These are phyloP conservation scores for Micrastur ruficollis DNA, from an alignment of 2,797 vertebrate species.

Conservation along the genomic window DNA sequence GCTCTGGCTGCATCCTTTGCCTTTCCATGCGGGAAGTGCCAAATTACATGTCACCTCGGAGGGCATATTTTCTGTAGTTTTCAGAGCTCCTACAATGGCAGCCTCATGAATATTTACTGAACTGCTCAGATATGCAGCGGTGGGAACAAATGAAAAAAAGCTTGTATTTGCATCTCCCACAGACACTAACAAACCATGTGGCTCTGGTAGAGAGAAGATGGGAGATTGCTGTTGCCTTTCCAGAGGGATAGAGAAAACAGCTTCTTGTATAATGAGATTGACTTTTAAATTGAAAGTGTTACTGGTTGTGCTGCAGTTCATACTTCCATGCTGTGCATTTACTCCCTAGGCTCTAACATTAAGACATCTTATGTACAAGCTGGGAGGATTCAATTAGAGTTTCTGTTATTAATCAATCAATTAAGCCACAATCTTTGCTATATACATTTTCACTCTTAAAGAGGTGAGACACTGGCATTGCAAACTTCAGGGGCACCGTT, in stretches of 20 bases:
- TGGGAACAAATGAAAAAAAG: constrained; percentile 68
- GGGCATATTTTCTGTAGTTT: constrained; percentile 54
- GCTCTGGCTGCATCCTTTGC: constrained; percentile 17
- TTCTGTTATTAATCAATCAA: constrained; percentile 80
- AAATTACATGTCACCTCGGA: constrained; percentile 59
- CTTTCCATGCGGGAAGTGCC: constrained; percentile 44
- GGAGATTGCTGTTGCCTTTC: constrained; percentile 63
- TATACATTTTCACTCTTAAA: constrained; percentile 72
- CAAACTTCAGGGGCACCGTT: not conserved
- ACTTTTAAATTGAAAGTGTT: constrained; percentile 75
- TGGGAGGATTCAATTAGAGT: constrained; percentile 76
- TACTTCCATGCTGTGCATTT: constrained; percentile 68
- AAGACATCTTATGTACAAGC: constrained; percentile 73
- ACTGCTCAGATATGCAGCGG: constrained; percentile 63
- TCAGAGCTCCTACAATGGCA: constrained; percentile 64
- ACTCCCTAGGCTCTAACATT: constrained; percentile 77
- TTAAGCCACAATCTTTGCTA: constrained; percentile 69
- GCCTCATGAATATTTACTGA: constrained; percentile 76
- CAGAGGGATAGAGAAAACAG: constrained; percentile 67
- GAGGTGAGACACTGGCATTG: constrained; percentile 27
- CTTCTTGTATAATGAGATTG: constrained; percentile 76
- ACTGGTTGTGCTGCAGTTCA: constrained; percentile 56
- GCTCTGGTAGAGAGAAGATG: constrained; percentile 52
- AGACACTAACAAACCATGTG: constrained; percentile 64
- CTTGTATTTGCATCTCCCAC: constrained; percentile 64